Evolutionary conservation across 2,797 vertebrate genomes (phyloP), one percentile per base, ranked within the genome.

Genomic region (Pogonophryne albipinna): DNA sequence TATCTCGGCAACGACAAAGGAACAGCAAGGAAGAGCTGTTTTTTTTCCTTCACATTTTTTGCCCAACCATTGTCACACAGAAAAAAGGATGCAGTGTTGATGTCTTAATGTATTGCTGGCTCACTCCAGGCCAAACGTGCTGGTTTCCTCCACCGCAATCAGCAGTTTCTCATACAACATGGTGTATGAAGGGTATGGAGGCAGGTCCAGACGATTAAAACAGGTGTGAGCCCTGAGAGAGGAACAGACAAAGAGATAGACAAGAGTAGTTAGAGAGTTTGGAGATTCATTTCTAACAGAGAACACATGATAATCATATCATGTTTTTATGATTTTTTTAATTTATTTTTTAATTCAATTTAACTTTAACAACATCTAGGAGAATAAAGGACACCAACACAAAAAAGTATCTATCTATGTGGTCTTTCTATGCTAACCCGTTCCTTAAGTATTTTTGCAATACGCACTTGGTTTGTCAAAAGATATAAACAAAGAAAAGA

Each of bases 81-180:
- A 49, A 44, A 55, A 31, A 55, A 31, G 19, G 42, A 41, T 57
- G 64, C 38, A 16, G 20, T 49, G 50, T 46, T 10, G 75, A 46
- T 66, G 8, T 38, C 38, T 19, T 20, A 66, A 16, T 11, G 9
- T 44, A 4, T 17, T 17, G 44, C 41, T 2, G 19, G 53, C 59
- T 93, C 82, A 94, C 76, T 94, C 93, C 83, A 94, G 78, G 38
- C 93, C 93, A 51, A 94, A 94, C 0, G 97, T 99, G 93, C 97
- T 99, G 76, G 98, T 99, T 93, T 99, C 98, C 95, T 99, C 98
- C 89, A 99, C 98, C 10, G 98, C 98, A 23, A 96, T 96, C 82
- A 99, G 92, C 74, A 99, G 91, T 91, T 99, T 99, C 87, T 99
- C 98, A 49, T 98, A 97, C 70, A 99, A 92, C 96, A 97, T 97